Evolutionary conservation across 1,140 invertebrate genomes (phyloP).

Genomic region (Anastrepha ludens): DNA sequence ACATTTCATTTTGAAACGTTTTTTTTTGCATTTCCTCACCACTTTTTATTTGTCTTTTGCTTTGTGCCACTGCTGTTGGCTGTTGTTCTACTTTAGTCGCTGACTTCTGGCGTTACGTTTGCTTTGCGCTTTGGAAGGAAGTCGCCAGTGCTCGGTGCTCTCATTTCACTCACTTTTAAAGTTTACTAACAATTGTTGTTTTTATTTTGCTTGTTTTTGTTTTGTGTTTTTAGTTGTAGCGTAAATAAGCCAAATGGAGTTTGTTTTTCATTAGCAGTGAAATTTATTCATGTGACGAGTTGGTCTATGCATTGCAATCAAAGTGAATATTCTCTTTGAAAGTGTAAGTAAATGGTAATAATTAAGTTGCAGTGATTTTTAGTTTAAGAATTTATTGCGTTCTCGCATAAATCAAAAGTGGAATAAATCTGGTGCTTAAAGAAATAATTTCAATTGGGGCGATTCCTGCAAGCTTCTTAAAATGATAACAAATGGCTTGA

Average conservation of each 20-base stretch:
- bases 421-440: background rate
- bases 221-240: constrained; percentile 21
- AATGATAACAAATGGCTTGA: too few species aligned
- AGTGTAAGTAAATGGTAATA: constrained; percentile 30
- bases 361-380: background rate
- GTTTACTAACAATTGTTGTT: constrained; percentile 23
- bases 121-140: constrained; percentile 13
- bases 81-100: constrained; percentile 42
- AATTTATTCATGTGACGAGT: constrained; percentile 35
- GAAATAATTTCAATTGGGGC: too few species aligned
- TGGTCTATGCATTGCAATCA: constrained; percentile 16
- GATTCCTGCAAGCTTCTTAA: too few species aligned
- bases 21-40: background rate
- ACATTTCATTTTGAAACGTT: constrained; percentile 38
- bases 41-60: background rate
- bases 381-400: background rate
- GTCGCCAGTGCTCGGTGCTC: background rate
- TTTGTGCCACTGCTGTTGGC: background rate
- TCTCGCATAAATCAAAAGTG: background rate
- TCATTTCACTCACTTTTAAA: constrained; percentile 51
- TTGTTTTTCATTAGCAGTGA: constrained; percentile 46
- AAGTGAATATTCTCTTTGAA: constrained; percentile 26
- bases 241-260: constrained; percentile 42
- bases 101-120: constrained; percentile 20
- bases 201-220: background rate